Evolutionary conservation across 2,888 invertebrate species (phyloP), one percentile per base, ranked within the genome.

Genomic region (Yponomeuta evonymella): DNA sequence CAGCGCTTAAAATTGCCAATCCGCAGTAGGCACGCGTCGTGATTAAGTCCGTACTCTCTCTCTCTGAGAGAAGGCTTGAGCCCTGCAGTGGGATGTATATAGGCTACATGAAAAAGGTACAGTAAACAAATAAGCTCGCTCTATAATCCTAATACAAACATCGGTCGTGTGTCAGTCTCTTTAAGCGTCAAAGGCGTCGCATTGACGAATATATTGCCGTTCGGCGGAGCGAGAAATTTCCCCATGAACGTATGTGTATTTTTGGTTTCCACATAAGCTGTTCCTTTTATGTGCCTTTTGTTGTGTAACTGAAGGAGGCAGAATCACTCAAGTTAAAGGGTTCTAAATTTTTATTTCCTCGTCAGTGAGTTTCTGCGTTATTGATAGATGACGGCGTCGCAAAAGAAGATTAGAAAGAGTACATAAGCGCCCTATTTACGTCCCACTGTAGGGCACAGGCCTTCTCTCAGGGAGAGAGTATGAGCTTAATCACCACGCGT

Each of bases 121-220:
- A 43, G 43, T 8, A 43, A 58, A 58, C 51, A 12, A 58, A 58
- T 58, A 15, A 8, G 9, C 43, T 43, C 8, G 43, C 43, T 43
- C 51, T 15, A 15, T 58, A 51, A 1, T 58, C 51, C 15, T 15
- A 12, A 58, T 12, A 58, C 51, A 58, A 58, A 58, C 15, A 15
- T 65, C 29, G 2, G 12, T 30, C 65, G 9, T 65, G 65, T 30
- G 30, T 65, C 5, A 30, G 33, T 10, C 29, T 33, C 30, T 65
- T 23, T 30, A 65, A 65, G 23, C 23, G 58, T 71, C 71, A 71
- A 48, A n/a, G 64, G 71, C 58, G 71, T 58, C 51, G 15, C 68
- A 71, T 71, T 71, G 71, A 69, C 71, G 68, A 69, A 71, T 71
- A 69, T 71, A 71, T 71, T 71, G 69, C 48, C 64, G n/a, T 43